Evolutionary conservation across 2,113 vertebrate species (phyloP), one percentile per base, ranked within the genome.

Genomic region (Actinemys pallida): DNA sequence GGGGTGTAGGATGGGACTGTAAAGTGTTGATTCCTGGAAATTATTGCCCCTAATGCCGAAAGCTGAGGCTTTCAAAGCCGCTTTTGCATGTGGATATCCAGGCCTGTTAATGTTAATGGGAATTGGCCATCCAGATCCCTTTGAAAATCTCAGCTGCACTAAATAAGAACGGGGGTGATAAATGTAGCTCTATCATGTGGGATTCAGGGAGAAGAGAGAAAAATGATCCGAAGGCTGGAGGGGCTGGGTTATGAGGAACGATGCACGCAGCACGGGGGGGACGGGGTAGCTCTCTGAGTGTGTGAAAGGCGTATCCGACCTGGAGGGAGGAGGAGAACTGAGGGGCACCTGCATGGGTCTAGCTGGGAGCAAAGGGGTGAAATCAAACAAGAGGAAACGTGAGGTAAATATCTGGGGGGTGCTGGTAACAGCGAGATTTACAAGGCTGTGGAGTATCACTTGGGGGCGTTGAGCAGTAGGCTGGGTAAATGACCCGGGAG

Each of bases 401-500:
- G n/a, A 56, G 49, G 35, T 4, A 2, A 57, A 57, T 53, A 2
- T 52, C 16, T 9, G 75, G 19, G 20, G 14, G 42, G 69, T 4
- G 56, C 7, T 3, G 31, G 1, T 25, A 2, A 47, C 57, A 0
- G 9, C 20, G 17, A 10, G 57, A 7, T 22, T 10, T 12, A 45
- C 49, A 13, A 42, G 59, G 53, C 78, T n/a, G 54, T 62, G 81
- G 19, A 80, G 86, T 45, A 45, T 45, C 45, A 45, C 45, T 45
- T 45, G 45, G 45, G 31, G 45, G 57, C 6, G 14, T 2, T 20
- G 3, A 16, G 3, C 65, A 10, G 20, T 35, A 72, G 35, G 65
- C 65, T 72, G 65, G 35, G 20, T 39, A 72, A 72, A 72, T 39
- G 65, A 10, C 19, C 8, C 5, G 20, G 57, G 31, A 83, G 90